Base-by-base conservation (phyloP, 2,888 invertebrate species). In the Steromphala cineraria region DNA sequence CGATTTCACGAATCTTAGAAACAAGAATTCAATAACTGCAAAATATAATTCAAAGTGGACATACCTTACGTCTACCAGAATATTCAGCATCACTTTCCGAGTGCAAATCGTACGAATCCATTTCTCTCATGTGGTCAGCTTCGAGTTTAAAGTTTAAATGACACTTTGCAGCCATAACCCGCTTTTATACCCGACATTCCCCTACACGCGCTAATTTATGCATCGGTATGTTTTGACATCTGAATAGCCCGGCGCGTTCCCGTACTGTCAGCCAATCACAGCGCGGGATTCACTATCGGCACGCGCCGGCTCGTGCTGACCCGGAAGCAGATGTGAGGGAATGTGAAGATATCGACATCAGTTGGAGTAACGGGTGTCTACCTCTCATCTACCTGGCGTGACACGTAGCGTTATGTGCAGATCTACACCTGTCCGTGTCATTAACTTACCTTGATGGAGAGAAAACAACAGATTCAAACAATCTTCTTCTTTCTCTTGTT, bases 201-300 rank as follows among this genome's bases (percentile, higher is more conserved):
- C n/a, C 2, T 67, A 36, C 67, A 24, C n/a, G n/a, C n/a, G n/a
- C n/a, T 31, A 4, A 36, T 36, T 36, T 4, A 36, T 36, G 7
- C 67, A 67, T 31, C 24, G 67, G 17, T 67, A 67, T 36, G 67
- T 67, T 36, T 67, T 67, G 67, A 67, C 67, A 67, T 67, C 67
- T 67, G 67, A 67, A 67, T 67, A n/a, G 67, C 67, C 28, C 67
- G 67, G 10, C 67, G 67, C 80, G 82, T 76, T 67, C 80, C 79
- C 67, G n/a, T n/a, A 67, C 75, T 53, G 21, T 56, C 78, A 36
- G 79, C 80, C 82, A 82, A 82, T 82, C 80, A 80, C 55, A 28
- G 46, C 46, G 56, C 28, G 15, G 21, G 1, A 15, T 0, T 31
- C 24, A 15, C 28, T 36, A n/a, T 13, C 17, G 67, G 67, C 67